Conservation (phyloP, 53 echinoderm and acorn worm species). For the Glandiceps talaboti region DNA sequence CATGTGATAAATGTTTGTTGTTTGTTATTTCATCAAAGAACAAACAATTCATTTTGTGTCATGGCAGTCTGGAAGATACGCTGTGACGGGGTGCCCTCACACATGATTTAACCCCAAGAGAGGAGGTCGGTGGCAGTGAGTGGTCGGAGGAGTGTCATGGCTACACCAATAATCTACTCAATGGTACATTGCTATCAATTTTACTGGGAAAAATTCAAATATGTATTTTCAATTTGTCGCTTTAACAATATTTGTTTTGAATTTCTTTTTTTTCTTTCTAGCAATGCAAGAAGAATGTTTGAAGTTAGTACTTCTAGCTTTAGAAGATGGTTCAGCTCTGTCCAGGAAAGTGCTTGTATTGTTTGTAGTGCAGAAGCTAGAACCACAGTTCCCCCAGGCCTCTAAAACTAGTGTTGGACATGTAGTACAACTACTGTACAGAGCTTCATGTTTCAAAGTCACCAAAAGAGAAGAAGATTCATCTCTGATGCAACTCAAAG, state of each 20-base stretch:
- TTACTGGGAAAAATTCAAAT: no score
- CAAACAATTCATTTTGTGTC: no score
- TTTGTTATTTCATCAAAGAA: no score
- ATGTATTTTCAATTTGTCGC: no score
- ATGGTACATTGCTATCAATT: no score
- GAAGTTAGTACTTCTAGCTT: constrained; percentile 78
- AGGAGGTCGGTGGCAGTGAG: no score
- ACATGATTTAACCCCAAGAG: no score
- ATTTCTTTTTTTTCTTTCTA: not conserved
- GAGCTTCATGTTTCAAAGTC: constrained; percentile 93
- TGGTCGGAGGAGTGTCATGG: no score
- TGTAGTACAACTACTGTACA: constrained; percentile 83
- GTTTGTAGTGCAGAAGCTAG: constrained; percentile 93
- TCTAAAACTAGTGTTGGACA: constrained; percentile 98
- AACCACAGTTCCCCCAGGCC: constrained; percentile 91
- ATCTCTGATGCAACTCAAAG: constrained; percentile 93
- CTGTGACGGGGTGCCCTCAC: no score
- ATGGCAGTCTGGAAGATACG: no score
- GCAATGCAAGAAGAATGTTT: constrained; percentile 94
- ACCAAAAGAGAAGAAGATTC: constrained; percentile 97
- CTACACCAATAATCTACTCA: no score
- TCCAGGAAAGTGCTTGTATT: constrained; percentile 95
- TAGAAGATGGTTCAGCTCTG: constrained; percentile 87
- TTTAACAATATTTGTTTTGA: not conserved
- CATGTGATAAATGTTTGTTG: no score